These are phyloP conservation scores for Xerus rutilus DNA, from an alignment of 2,797 vertebrate genomes.

Conservation along the genomic window DNA sequence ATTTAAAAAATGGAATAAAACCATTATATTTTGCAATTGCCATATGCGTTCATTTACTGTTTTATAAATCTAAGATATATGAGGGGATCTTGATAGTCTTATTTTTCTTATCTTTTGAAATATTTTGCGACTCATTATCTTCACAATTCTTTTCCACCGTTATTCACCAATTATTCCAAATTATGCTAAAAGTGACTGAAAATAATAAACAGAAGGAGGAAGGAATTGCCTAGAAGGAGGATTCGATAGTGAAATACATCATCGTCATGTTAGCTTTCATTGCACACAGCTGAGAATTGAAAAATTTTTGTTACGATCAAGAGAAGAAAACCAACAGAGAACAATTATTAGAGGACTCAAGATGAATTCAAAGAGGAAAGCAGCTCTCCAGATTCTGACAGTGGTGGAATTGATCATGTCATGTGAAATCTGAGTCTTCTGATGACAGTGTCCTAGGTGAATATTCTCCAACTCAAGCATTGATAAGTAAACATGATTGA, in stretches of 20 bases:
- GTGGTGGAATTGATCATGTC: background rate
- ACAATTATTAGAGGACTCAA: slow-evolving; percentile 12
- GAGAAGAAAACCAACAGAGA: slow-evolving; percentile 15
- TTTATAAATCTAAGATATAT: background rate
- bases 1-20: slow-evolving; percentile 25
- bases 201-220: background rate
- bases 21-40: background rate
- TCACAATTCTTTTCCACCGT: background rate
- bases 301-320: background rate
- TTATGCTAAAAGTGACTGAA: background rate
- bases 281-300: background rate
- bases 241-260: background rate
- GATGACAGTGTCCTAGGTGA: background rate
- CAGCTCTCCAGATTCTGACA: background rate
- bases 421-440: background rate
- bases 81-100: background rate
- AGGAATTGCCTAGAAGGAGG: background rate
- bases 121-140: background rate
- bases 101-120: slow-evolving; percentile 3
- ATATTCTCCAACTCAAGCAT: background rate
- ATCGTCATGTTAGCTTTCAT: background rate
- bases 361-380: background rate
- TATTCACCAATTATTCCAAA: slow-evolving; percentile 14
- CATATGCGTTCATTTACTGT: no score
- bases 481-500: background rate